A percentile compares a stretch with the other conserved stretches of the same genome.
Conservation (phyloP, 2,797 vertebrate species). For the Typhlichthys subterraneus region DNA sequence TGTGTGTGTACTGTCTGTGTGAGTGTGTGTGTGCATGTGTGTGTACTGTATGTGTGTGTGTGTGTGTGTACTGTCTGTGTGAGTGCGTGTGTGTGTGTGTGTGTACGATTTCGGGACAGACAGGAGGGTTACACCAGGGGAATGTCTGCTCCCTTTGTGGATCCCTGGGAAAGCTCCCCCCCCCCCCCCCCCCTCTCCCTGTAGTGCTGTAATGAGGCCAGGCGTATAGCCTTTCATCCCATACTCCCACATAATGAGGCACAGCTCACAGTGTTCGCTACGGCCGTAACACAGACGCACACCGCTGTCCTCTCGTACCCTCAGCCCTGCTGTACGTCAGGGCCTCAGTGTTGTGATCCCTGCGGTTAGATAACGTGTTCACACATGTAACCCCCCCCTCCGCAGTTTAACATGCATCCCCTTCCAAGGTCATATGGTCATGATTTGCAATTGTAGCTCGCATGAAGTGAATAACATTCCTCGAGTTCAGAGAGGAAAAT, state of each 20-base stretch:
- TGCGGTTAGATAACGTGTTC: constrained; percentile 48
- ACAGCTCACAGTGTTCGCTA: constrained; percentile 72
- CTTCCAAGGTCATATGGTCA: constrained; percentile 72
- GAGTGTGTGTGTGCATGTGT: too few species aligned
- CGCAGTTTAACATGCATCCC: constrained; percentile 19
- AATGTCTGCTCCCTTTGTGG: constrained; percentile 77
- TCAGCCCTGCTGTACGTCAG: constrained; percentile 42
- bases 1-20: too few species aligned
- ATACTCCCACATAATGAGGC: constrained; percentile 72
- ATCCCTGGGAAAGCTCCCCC: constrained; percentile 71
- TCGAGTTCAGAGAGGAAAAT: constrained; percentile 69
- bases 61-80: not conserved
- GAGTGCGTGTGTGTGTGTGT: constrained; percentile 51
- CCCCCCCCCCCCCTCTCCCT: constrained; percentile 70
- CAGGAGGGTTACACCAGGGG: constrained; percentile 67
- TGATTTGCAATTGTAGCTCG: constrained; percentile 75
- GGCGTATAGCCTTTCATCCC: constrained; percentile 78
- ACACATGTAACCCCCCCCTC: constrained; percentile 41
- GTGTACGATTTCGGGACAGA: constrained; percentile 61
- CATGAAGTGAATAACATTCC: constrained; percentile 74
- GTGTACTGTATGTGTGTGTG: too few species aligned
- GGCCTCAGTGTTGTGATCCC: constrained; percentile 42
- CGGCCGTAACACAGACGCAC: constrained; percentile 59
- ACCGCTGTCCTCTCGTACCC: constrained; percentile 44
- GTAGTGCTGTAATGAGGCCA: constrained; percentile 78